Evolutionary conservation across 2,888 invertebrate genomes (phyloP), one percentile per base, ranked within the genome.

Genomic region (Panzeria rudis): DNA sequence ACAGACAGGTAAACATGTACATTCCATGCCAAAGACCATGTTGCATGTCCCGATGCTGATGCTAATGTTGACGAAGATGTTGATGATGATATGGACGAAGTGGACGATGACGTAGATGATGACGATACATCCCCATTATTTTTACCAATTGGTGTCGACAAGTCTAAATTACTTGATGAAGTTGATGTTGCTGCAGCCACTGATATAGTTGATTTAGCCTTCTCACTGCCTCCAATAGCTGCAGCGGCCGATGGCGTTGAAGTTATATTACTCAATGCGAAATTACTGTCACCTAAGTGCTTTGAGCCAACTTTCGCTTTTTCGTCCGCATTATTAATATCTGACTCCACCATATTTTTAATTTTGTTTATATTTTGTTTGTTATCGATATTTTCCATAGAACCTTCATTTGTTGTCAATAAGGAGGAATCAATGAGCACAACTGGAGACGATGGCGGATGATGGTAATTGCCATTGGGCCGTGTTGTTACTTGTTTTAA

Each of bases 1-100:
- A 97, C 98, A 0, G 97, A 96, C 52, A 97, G 93, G 93, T 98
- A 98, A 6, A 98, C 96, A 91, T 98, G 98, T 9, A 98, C 95
- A 89, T 97, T 97, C 98, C 98, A 98, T 1, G 97, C 97, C 87
- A 97, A 95, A 0, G 96, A 95, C 96, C 97, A 97, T 0, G 96
- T 95, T 0, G 89, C 89, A 52, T 90, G 87, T 8, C 87, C 83
- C 4, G 88, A 86, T 29, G 89, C 87, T 5, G 90, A 87, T 29
- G 89, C 88, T 41, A 88, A 85, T 23, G 86, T 86, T 3, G 87
- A 86, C 9, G 89, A 88, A 13, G 88, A 88, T 8, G 88, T 81
- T 59, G 87, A 86, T 15, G 88, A 86, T 7, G 87, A 81, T 7
- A 86, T 81, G 1, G 87, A 71, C 9, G 79, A 78, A 20, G 87